These are phyloP conservation scores for Himalopsyche kuldschensis DNA, from an alignment of 2,888 invertebrate genomes.

Conservation along the genomic window DNA sequence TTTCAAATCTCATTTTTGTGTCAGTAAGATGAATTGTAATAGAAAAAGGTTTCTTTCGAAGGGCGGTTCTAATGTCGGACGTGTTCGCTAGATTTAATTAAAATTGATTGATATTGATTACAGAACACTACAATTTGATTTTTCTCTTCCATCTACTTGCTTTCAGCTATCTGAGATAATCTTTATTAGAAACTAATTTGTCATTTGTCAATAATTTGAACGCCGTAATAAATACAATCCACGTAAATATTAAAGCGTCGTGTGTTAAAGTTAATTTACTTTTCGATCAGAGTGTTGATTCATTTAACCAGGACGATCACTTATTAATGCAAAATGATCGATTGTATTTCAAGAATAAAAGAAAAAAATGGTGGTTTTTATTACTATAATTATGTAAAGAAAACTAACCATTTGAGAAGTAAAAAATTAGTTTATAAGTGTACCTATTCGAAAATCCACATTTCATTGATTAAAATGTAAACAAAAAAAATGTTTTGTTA, in stretches of 20 bases:
- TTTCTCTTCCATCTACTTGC: not conserved
- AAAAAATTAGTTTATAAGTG: too few species aligned
- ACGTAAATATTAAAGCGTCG: not conserved
- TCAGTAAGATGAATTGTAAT: not conserved
- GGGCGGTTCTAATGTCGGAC: not conserved
- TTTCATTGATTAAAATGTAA: too few species aligned
- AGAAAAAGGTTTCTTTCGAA: not conserved
- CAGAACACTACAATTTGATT: not conserved
- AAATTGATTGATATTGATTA: slow-evolving; percentile 18
- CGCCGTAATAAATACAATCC: not conserved
- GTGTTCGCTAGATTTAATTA: slow-evolving; percentile 3
- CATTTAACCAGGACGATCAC: too few species aligned
- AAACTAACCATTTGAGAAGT: too few species aligned
- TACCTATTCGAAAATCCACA: too few species aligned
- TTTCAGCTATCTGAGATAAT: not conserved
- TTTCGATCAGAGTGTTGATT: not conserved
- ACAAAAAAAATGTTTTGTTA: not conserved
- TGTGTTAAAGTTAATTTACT: not conserved
- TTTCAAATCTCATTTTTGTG: not conserved
- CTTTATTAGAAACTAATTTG: not conserved
- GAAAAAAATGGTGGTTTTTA: too few species aligned
- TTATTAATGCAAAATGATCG: too few species aligned
- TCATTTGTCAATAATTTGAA: not conserved
- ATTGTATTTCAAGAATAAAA: too few species aligned
- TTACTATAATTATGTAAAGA: too few species aligned